Conservation (phyloP, 2,888 invertebrate genomes). For the Metallyticus violacea region DNA sequence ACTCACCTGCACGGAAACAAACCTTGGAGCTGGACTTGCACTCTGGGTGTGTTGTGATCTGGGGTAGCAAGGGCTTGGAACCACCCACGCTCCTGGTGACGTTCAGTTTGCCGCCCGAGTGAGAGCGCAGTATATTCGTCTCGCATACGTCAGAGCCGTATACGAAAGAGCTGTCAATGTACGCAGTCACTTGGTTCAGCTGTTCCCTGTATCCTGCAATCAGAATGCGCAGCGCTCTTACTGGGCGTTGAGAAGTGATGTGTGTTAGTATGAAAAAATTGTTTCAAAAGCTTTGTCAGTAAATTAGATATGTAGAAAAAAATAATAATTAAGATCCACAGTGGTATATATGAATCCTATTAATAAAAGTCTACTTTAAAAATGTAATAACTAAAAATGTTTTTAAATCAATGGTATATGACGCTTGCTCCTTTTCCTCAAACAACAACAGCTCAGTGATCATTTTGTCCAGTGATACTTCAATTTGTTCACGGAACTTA, state of each 20-base stretch:
- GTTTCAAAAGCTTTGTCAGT: no score
- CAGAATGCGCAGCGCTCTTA: neutral
- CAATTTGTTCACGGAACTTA: no score
- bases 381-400: no score
- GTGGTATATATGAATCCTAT: no score
- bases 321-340: no score
- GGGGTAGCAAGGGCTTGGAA: slow-evolving; percentile 47
- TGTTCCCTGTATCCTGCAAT: slow-evolving; percentile 49
- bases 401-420: no score
- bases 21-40: slow-evolving; percentile 46
- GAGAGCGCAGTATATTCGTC: slow-evolving; percentile 45
- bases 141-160: slow-evolving; percentile 52
- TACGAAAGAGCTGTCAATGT: slow-evolving; percentile 48
- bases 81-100: slow-evolving; percentile 42
- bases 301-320: no score
- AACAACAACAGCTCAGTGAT: no score
- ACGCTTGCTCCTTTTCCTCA: no score
- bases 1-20: slow-evolving; percentile 46
- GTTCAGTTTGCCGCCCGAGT: slow-evolving; percentile 44
- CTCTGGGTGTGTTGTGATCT: slow-evolving; percentile 46
- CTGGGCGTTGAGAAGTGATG: neutral
- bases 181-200: slow-evolving; percentile 51
- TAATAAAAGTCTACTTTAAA: no score
- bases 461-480: no score
- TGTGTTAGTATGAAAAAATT: neutral